These are phyloP conservation scores for Colletes latitarsis DNA, from an alignment of 1,140 invertebrate species.

Conservation along the genomic window DNA sequence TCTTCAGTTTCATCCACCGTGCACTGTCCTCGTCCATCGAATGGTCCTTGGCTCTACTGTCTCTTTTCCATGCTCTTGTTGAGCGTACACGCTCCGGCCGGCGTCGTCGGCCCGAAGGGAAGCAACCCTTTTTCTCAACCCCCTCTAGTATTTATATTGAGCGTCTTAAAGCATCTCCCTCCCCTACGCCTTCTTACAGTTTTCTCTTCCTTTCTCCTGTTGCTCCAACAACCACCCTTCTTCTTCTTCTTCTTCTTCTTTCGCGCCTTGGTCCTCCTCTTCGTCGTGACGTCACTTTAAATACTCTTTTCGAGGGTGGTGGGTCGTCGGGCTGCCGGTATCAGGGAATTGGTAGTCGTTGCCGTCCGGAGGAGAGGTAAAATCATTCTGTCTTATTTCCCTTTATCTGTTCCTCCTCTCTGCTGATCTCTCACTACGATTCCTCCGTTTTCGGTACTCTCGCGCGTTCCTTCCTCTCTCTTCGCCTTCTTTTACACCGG, in stretches of 20 bases:
- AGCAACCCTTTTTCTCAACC: conserved; percentile 81
- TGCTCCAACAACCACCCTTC: conserved; percentile 3
- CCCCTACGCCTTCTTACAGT: conserved; percentile 34
- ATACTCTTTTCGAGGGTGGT: conserved; percentile 64
- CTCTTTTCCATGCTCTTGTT: conserved; percentile 41
- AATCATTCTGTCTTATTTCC: conserved; percentile 61
- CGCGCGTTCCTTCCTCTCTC: conserved; percentile 24
- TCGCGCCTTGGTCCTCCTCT: background rate
- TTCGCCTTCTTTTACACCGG: conserved; percentile 2
- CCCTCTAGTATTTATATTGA: conserved; percentile 82
- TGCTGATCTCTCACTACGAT: conserved; percentile 24
- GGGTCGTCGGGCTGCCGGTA: conserved; percentile 52
- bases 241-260: conserved; percentile 24
- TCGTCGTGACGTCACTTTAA: conserved; percentile 60
- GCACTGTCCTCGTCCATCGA: conserved; percentile 35
- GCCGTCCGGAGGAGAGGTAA: conserved; percentile 50
- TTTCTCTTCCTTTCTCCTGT: conserved; percentile 39
- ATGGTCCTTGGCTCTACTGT: conserved; percentile 30
- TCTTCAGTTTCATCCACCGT: conserved; percentile 50
- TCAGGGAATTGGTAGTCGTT: conserved; percentile 70
- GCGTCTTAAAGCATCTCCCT: conserved; percentile 81
- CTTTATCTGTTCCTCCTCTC: conserved; percentile 28
- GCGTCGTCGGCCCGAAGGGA: conserved; percentile 78
- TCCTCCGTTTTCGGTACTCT: conserved; percentile 54
- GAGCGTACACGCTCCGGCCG: conserved; percentile 66